Evolutionary conservation across 2,797 vertebrate species (phyloP), one percentile per base, ranked within the genome.

Genomic region (Sandelia bainsii): DNA sequence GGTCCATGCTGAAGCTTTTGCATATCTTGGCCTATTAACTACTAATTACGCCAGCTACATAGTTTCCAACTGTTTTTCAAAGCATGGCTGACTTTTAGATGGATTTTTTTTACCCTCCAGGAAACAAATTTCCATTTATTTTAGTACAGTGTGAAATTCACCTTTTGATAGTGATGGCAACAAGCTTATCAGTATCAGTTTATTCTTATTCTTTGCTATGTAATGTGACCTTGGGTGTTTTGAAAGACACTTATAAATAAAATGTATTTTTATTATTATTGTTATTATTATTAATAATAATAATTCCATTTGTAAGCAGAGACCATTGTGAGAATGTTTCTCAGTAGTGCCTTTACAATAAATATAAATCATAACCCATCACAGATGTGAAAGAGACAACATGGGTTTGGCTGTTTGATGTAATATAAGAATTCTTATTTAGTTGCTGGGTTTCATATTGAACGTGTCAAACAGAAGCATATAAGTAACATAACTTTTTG

Each of bases 11-110:
- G 48, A 48, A 64, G 71, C 73, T 75, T 82, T 70, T 80, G 70
- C 64, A 75, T 73, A 73, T 82, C 77, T 73, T 69, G 72, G 66
- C 49, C 51, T 39, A 83, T 80, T 83, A 85, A 76, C 32, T 40
- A 20, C 49, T 40, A 77, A 77, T 75, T 75, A 75, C 64, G 62
- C 62, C 73, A 20, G 34, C 44, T 49, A 7, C 39, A 6, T 39
- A 69, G 62, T 72, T 74, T 54, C 62, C 51, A 53, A 62, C 46
- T 27, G 27, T 71, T 82, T 81, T 75, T 77, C 62, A 71, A 71
- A 79, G 50, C 65, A 37, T 37, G 64, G 42, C 32, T 53, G 8
- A 13, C 37, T 79, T 63, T 74, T 25, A 62, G 54, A 59, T n/a
- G 32, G 72, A 77, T 75, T 82, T 65, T 56, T 20, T 17, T 52